Evolutionary conservation across 1,140 invertebrate genomes (phyloP).

Genomic region (Drosophila bifasciata): DNA sequence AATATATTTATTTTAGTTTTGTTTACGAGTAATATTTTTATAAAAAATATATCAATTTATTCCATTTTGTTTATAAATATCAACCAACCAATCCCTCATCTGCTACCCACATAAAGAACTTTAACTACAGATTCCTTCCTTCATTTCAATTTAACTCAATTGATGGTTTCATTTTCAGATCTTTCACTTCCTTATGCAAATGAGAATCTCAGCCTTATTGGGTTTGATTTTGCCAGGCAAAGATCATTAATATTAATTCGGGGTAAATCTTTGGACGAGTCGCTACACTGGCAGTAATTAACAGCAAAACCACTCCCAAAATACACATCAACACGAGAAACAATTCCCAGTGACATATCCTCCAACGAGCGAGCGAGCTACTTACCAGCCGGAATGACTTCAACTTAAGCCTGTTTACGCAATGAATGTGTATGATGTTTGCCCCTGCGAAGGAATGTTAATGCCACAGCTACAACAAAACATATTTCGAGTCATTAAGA

Average conservation of each 20-base stretch:
- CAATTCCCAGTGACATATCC: slow-evolving; percentile 31
- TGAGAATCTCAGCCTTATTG: slow-evolving; percentile 33
- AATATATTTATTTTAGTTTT: no score
- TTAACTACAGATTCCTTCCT: slow-evolving; percentile 9
- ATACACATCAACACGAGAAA: slow-evolving; percentile 11
- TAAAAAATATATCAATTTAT: no score
- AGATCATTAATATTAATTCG: slow-evolving; percentile 65
- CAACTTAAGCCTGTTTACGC: slow-evolving; percentile 63
- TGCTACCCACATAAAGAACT: not conserved
- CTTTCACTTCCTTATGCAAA: slow-evolving; percentile 42
- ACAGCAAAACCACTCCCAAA: slow-evolving; percentile 32
- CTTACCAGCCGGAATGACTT: slow-evolving; percentile 26
- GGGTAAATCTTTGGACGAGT: slow-evolving; percentile 23
- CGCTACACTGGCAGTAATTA: slow-evolving; percentile 26
- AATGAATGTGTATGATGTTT: slow-evolving; percentile 51
- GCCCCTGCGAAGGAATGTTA: slow-evolving; percentile 70
- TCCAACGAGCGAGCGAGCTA: no score
- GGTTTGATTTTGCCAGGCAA: slow-evolving; percentile 15
- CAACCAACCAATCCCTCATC: slow-evolving; percentile 3
- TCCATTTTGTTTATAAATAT: no score
- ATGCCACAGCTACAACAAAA: slow-evolving; percentile 67
- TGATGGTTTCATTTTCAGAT: slow-evolving; percentile 19
- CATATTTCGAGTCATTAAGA: slow-evolving; percentile 67
- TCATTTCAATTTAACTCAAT: slow-evolving; percentile 24
- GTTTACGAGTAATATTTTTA: no score